Evolutionary conservation across 2,797 vertebrate genomes (phyloP).

Genomic region (Crenuchus spilurus): DNA sequence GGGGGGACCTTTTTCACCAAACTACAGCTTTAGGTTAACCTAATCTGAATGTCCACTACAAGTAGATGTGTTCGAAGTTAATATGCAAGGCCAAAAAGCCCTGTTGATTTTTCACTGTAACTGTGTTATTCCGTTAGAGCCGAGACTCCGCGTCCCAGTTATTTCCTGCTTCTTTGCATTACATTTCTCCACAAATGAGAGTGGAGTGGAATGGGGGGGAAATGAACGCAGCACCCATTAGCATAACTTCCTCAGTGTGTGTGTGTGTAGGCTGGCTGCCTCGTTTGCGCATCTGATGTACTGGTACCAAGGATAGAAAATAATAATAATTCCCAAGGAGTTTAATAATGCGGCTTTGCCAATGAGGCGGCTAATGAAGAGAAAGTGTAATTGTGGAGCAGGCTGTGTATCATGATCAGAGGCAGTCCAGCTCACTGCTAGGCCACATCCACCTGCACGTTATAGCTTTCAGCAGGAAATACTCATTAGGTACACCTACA

Average conservation of each 20-base stretch:
- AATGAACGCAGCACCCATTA: constrained; percentile 42
- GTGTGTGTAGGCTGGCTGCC: constrained; percentile 20
- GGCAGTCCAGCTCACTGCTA: constrained; percentile 10
- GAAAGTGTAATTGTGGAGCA: constrained; percentile 49
- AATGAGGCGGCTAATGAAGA: constrained; percentile 50
- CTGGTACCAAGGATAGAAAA: constrained; percentile 42
- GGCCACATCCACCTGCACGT: constrained; percentile 25
- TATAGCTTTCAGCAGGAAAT: constrained; percentile 13
- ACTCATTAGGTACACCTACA: too few relatives aligned
- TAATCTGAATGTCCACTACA: too few relatives aligned
- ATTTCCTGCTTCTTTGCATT: constrained; percentile 34
- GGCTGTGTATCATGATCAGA: constrained; percentile 37
- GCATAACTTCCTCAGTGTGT: constrained; percentile 50
- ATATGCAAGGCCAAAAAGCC: not conserved
- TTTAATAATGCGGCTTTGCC: constrained; percentile 46
- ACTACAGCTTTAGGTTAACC: too few relatives aligned
- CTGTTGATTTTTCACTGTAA: constrained; percentile 20
- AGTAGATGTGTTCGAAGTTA: not conserved
- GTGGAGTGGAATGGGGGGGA: constrained; percentile 24
- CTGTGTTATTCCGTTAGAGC: constrained; percentile 8
- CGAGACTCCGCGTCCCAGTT: constrained; percentile 34
- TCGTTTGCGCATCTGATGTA: constrained; percentile 37
- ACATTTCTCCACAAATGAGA: constrained; percentile 42
- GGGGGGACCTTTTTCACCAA: too few relatives aligned
- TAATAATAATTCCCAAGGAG: constrained; percentile 52